Evolutionary conservation across 37 sponge, comb jelly and placozoan genomes (phyloP), one percentile per base, ranked within the genome.

Genomic region (Cliona cf. orientalis): DNA sequence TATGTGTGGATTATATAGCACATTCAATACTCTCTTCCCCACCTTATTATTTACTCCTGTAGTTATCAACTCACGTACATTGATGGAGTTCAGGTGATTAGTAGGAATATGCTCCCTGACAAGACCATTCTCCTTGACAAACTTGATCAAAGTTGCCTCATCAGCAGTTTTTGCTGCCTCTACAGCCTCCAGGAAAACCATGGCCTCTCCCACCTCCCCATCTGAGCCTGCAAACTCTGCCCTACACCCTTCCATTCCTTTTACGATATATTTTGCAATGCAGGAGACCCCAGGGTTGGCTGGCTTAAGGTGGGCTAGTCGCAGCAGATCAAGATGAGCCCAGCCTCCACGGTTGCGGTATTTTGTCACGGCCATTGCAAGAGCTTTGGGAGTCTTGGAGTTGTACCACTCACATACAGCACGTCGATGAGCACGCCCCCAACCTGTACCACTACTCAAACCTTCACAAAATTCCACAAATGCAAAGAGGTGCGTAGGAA

Each of bases 81-180:
- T 5, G 34, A 28, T 9, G 4, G 71, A 80, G 73, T 87, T 92
- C 43, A 92, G 88, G 28, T 71, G 79, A 29, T 28, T 28, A 0
- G 92, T 83, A 19, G 92, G 92, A 36, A 92, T 31, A 46, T 92
- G 92, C 71, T 92, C 92, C 26, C 92, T 71, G 59, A 92, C 92
- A 42, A 92, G 62, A 4, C 80, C 80, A 37, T 66, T 5, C 41
- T 83, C 74, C 12, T 46, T 42, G 3, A 92, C 88, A 22, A 79
- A 42, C 25, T 58, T 34, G 3, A 87, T 57, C 23, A 88, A 0
- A 26, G 62, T 66, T 3, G 73, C 80, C 71, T 87, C 89, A 31
- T 88, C 80, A 0, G 78, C 71, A 2, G 85, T 57, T 42, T 88
- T 88, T 3, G 84, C 92, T 25, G 41, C 49, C 45, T 92, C 92